Percentiles rank a stretch among this genome's conserved stretches.
Evolutionary conservation across 2,113 vertebrate species (phyloP).

Genomic region (Oreamnos americanus): DNA sequence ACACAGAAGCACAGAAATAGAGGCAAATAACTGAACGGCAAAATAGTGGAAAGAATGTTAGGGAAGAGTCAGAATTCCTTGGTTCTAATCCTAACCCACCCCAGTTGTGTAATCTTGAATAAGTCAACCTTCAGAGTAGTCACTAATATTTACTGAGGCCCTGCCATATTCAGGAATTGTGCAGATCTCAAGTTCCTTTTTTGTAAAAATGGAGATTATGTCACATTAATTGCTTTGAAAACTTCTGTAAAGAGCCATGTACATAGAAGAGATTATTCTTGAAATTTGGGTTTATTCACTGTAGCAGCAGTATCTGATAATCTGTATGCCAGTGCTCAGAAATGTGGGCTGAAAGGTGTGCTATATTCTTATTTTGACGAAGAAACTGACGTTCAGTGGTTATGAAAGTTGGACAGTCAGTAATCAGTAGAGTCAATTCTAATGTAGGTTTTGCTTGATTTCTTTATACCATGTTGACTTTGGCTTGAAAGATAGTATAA

Average conservation of each 20-base stretch:
- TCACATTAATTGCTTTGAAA: constrained; percentile 25
- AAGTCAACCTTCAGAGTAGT: neutral
- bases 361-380: neutral
- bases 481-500: neutral
- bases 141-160: neutral
- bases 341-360: neutral
- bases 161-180: neutral
- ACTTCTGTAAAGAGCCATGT: neutral
- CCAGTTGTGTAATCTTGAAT: neutral
- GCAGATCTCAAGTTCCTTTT: neutral
- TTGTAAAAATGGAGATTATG: neutral
- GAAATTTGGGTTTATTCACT: neutral
- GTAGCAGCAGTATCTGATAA: neutral
- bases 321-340: neutral
- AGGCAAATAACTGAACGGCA: neutral
- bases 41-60: neutral
- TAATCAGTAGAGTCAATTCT: neutral
- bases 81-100: neutral
- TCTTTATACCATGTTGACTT: neutral
- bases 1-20: neutral
- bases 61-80: neutral
- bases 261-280: neutral
- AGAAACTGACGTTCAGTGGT: neutral
- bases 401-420: neutral
- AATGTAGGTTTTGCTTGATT: neutral